Base-by-base conservation (phyloP, 2,113 vertebrate species). In the Xiphorhynchus elegans region DNA sequence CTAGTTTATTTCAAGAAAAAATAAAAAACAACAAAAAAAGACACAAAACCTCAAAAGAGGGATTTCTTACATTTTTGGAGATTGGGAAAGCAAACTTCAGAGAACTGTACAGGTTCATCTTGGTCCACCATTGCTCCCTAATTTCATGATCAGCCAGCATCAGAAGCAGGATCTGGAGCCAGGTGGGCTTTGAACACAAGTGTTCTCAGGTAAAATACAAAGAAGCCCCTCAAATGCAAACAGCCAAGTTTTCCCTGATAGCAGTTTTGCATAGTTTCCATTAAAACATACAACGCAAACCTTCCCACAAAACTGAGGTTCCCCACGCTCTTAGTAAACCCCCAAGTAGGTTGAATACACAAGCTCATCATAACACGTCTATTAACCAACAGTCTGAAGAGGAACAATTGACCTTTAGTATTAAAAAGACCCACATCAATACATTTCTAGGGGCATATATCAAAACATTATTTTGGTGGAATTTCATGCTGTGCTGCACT, bases 381-480 rank as follows among this genome's bases (percentile, higher is more conserved):
- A 37, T 59, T 39, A 74, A 70, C 4, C 35, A 74, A 46, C 21
- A 46, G 25, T 59, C 39, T 68, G 44, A 67, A 49, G 21, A 84
- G 6, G 17, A 89, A n/a, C 19, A 82, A 49, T 6, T 17, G 79
- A 69, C 25, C 4, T 49, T 67, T 49, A 26, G 4, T 31, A 67
- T 8, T 79, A 17, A 76, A 81, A 80, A 17, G 4, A 0, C 0
- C 3, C 1, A 52, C 82, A 82, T 37, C 18, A 31, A 9, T 13
- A 1, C 35, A 82, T 89, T 87, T 53, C 46, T 82, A 84, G 16
- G 7, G 3, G 8, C 25, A 6, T 14, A 56, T 17, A 63, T 18
- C 17, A 60, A 75, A 93, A 56, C 2, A 64, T 55, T 21, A 35
- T 55, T 88, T 72, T 79, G 40, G 16, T 79, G 53, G 12, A 64